Evolutionary conservation across 2,797 vertebrate genomes (phyloP), one percentile per base, ranked within the genome.

Genomic region (Cyprinodon diabolis): DNA sequence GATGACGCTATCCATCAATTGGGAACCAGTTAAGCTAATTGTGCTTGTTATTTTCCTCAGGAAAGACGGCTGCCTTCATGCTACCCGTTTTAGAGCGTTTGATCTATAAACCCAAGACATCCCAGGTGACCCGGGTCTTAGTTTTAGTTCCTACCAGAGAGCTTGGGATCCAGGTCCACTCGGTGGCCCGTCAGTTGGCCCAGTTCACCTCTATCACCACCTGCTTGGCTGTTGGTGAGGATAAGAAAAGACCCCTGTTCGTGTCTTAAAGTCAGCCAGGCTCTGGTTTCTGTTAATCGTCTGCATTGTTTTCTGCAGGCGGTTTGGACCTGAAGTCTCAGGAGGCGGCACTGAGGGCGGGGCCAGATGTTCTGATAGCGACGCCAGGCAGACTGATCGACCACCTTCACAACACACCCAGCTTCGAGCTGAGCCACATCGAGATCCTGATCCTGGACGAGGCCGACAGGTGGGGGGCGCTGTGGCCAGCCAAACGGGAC

Each of bases 391-490:
- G 98, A 4, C 94, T 99, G 48, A 99, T 99, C 0, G 98, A 99
- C 85, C 98, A 99, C 82, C 95, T 99, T 21, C 98, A 99, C 92
- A 99, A 99, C 90, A 98, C 97, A 0, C 98, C 98, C 1, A 98
- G 96, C 62, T 99, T 99, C 74, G 96, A 98, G 86, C 94, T 99
- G 74, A 92, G 90, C 55, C 96, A 95, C 78, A 96, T 99, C 0
- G 98, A 99, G 90, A 96, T 99, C 90, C 95, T 99, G 72, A 97
- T 99, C 84, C 89, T 99, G 90, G 98, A 99, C 2, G 98, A 99
- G 83, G 98, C 98, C 0, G 98, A 99, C 93, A 95, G 98, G 98
- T 99, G 30, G 84, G 76, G 12, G 6, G 0, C 3, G 7, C 15
- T 6, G 57, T 6, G 23, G 6, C 15, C 15, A 15, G 25, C 1